These are phyloP conservation scores for Aradophagus sp. DNA, from an alignment of 1,140 invertebrate genomes.

Conservation along the genomic window DNA sequence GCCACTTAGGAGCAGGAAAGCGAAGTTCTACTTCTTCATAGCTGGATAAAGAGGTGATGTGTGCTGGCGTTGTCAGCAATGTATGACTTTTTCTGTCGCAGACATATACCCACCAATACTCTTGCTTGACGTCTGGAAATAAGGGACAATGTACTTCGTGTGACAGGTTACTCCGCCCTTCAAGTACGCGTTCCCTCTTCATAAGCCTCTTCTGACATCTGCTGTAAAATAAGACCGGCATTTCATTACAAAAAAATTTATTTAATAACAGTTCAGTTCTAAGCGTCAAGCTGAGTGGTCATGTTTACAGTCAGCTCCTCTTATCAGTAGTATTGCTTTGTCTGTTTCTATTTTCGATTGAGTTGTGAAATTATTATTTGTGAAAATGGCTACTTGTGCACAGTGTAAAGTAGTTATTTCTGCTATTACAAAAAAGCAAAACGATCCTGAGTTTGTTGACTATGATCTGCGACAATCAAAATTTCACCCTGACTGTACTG, in stretches of 20 bases:
- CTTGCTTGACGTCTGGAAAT: conserved; percentile 96
- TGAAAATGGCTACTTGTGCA: no score
- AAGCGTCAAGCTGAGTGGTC: no score
- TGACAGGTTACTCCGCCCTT: conserved; percentile 94
- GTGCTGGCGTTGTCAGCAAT: conserved; percentile 91
- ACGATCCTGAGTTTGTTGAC: no score
- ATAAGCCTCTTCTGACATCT: conserved; percentile 83
- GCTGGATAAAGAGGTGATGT: conserved; percentile 89
- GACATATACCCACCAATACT: conserved; percentile 99
- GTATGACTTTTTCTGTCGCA: conserved; percentile 94
- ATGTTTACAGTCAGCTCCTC: no score
- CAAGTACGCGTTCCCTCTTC: conserved; percentile 89
- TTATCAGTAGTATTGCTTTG: no score
- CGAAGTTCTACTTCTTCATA: conserved; percentile 89
- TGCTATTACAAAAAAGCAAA: no score
- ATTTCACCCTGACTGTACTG: no score
- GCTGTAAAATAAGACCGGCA: conserved; percentile 26
- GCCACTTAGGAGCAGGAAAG: conserved; percentile 95
- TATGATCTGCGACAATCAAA: no score
- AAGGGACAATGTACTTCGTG: conserved; percentile 97
- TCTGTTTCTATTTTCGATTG: no score
- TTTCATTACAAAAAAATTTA: conserved; percentile 1
- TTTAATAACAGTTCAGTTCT: no score
- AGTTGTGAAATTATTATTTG: no score
- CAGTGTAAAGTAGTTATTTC: no score